A percentile compares a stretch with the other conserved stretches of the same genome.
Conservation (phyloP, 2,113 vertebrate genomes). For the Dicaeum eximium region DNA sequence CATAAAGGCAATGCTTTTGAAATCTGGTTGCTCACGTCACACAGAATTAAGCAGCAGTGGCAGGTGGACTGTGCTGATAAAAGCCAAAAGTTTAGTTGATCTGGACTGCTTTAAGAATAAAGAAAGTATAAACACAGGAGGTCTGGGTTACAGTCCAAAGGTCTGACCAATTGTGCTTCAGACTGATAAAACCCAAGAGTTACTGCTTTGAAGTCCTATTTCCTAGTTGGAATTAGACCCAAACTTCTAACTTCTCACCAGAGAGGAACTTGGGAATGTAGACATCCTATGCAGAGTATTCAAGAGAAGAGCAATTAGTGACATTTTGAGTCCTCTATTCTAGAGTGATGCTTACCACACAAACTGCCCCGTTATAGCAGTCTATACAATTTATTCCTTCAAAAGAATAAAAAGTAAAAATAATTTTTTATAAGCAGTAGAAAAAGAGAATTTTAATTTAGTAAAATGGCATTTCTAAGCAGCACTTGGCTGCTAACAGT, state of each 20-base stretch:
- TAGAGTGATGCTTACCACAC: background rate
- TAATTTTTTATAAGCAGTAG: background rate
- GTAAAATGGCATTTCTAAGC: background rate
- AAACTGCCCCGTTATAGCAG: background rate
- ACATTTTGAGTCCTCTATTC: background rate
- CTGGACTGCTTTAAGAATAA: background rate
- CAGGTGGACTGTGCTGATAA: background rate
- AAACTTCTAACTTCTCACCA: background rate
- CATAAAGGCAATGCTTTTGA: background rate
- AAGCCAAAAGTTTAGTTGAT: background rate
- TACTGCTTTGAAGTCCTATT: background rate
- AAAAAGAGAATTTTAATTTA: background rate
- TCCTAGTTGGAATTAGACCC: background rate
- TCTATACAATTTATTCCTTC: background rate
- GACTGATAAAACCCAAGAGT: background rate
- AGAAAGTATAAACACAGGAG: background rate
- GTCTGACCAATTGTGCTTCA: background rate
- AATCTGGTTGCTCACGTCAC: background rate
- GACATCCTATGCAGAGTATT: background rate
- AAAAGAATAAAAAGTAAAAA: background rate
- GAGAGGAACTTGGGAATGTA: background rate
- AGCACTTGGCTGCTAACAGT: background rate
- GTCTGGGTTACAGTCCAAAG: background rate
- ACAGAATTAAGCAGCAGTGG: background rate
- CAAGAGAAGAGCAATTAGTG: background rate